Base-by-base conservation (phyloP, 2,113 vertebrate species). In the Silurus asotus region DNA sequence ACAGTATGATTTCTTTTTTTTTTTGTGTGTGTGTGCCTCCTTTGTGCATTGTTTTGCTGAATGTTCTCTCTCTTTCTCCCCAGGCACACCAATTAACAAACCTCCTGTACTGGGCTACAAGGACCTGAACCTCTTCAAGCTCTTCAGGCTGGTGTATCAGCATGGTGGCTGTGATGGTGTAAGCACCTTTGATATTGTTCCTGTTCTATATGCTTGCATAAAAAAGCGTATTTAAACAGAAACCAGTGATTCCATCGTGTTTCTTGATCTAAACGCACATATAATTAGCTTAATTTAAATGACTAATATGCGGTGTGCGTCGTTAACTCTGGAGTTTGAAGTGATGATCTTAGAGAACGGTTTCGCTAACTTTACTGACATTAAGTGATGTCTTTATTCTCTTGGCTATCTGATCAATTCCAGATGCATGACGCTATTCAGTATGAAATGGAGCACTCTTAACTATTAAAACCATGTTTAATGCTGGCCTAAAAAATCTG, bases 11-110 rank as follows among this genome's bases (percentile, higher is more conserved):
- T 48, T 77, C 17, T 69, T 70, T 61, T 82, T 48, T 59, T 37
- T 37, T 37, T 37, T 37, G 1, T 37, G n/a, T n/a, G n/a, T 10
- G 48, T 56, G 28, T 53, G 53, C 9, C 78, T 56, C 59, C 37
- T 85, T 9, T 74, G 15, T 86, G 77, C 64, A 37, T 67, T 64
- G 62, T n/a, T 23, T 59, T 77, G 62, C 3, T 87, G 37, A 84
- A 77, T 37, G 62, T 82, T 58, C 56, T 69, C 84, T 58, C 51
- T 6, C 72, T 51, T 48, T 4, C 62, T 88, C 83, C 61, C 85
- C 92, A 99, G 98, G 97, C 90, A 99, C 98, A 67, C 96, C 98
- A 91, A 99, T 99, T 94, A 99, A 99, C 92, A 99, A 99, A 94
- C 97, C 98, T 91, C 98, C 98, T 3, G 98, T 99, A 86, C 88